Percentiles rank a stretch among this genome's conserved stretches.
These are phyloP conservation scores for Sebastes taczanowskii DNA, from an alignment of 2,797 vertebrate genomes.

Conservation along the genomic window DNA sequence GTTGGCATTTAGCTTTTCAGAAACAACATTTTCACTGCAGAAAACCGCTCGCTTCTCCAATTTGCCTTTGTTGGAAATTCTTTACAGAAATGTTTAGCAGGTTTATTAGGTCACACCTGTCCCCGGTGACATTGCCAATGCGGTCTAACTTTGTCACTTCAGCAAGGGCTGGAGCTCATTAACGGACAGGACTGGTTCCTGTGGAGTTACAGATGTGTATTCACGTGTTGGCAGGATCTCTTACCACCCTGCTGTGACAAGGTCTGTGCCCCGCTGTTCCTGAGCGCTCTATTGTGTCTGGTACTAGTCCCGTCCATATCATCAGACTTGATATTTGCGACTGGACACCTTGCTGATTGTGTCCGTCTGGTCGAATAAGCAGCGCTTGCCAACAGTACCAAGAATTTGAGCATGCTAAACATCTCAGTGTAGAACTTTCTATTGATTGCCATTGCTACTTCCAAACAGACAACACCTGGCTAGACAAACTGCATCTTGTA, in stretches of 20 bases:
- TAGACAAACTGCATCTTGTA: neutral
- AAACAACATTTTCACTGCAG: no score
- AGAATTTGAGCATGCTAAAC: neutral
- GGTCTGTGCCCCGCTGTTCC: conserved; percentile 31
- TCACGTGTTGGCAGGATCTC: conserved; percentile 40
- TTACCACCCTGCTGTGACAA: conserved; percentile 43
- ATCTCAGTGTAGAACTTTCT: neutral
- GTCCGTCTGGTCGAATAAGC: neutral
- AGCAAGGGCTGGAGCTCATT: conserved; percentile 24
- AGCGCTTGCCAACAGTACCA: neutral
- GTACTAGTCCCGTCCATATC: conserved; percentile 20
- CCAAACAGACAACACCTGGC: neutral
- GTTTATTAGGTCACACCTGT: conserved; percentile 1
- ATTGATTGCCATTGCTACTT: neutral
- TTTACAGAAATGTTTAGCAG: conserved; percentile 8
- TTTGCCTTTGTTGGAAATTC: neutral
- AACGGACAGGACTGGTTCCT: conserved; percentile 34
- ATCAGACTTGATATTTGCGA: conserved; percentile 3
- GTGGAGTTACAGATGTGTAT: conserved; percentile 54
- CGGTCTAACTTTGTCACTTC: conserved; percentile 18
- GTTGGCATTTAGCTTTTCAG: no score
- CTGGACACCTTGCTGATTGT: conserved; percentile 6
- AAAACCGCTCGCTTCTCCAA: no score
- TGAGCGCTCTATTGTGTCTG: conserved; percentile 17
- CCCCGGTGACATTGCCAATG: conserved; percentile 6